Base-by-base conservation (phyloP, 2,797 vertebrate genomes). In the Trichosurus vulpecula region DNA sequence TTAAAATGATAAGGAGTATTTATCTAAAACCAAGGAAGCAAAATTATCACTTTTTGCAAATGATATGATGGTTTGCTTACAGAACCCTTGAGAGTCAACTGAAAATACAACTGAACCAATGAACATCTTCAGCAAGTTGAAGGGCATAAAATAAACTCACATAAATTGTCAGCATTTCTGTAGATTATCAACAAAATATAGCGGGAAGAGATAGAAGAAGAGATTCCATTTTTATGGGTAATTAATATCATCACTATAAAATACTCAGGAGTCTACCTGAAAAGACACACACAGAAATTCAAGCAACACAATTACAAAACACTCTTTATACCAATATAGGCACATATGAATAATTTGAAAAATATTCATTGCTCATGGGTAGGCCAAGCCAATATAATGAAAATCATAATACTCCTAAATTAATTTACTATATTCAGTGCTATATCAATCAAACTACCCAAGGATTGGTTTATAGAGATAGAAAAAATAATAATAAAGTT, bases 261-360 rank as follows among this genome's bases (percentile, higher is more conserved):
- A 29, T 53, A 61, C 53, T 55, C 51, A 91, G 53, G 35, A 91
- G 54, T 91, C 90, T 89, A 58, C 47, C 91, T 8, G 54, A 87
- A 8, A 56, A 90, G 9, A 74, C 61, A 22, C 54, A 3, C 54
- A 3, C 1, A 27, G 90, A 16, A 81, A 8, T 29, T 91, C 51
- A 41, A 47, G 30, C 31, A 92, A n/a, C 14, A 93, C 57, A 93
- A 56, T 53, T 30, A 30, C 81, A 91, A 87, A 91, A 89, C 19
- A 91, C n/a, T 51, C 29, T 55, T 51, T 30, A 94, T 58, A 47
- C 30, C 87, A 25, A 66, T 16, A 27, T 66, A 95, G 91, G 90
- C 30, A 81, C n/a, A 81, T 54, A 61, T 54, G 54, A 54, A 92
- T 54, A 94, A 94, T 53, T 54, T 87, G 58, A 92, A 93, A 74